Evolutionary conservation across 2,113 vertebrate genomes (phyloP), one percentile per base, ranked within the genome.

Genomic region (Drymodes brunneopygia): DNA sequence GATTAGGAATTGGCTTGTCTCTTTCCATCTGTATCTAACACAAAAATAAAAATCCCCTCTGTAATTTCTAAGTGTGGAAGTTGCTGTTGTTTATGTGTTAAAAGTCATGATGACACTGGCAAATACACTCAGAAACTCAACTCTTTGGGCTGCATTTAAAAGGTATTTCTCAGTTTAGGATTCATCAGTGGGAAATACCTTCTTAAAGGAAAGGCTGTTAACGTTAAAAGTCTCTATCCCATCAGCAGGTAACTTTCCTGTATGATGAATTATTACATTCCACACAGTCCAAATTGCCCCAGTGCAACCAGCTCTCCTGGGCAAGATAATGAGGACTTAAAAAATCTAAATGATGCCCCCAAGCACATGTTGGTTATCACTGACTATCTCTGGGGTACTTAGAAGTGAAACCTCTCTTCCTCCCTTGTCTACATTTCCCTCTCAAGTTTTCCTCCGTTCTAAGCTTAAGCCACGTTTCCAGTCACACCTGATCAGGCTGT

Each of bases 241-340:
- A 4, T 56, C 24, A 58, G 38, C 13, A 22, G 17, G 64, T 67
- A 29, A 29, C 6, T 47, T 85, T 90, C 31, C 47, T 53, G 4
- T 12, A 16, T 40, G 5, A 81, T n/a, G 31, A 53, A 29, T 65
- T 12, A 20, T 16, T 79, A 15, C 11, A 35, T 10, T 15, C 20
- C 5, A 8, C 15, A 7, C 0, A 2, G 3, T 35, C 40, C 40
- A 35, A 70, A 89, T 12, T 44, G 50, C 16, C 17, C 3, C 2
- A 51, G 36, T 58, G 19, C 10, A 82, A 54, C 10, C 18, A 75
- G 19, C 27, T 70, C 75, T 45, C 36, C 60, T 44, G 66, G 28
- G 28, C 15, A 42, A 60, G 33, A 25, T 3, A 73, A 8, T 18
- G 8, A 22, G 12, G 35, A 8, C 7, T 79, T 67, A 47, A 72